Conservation (phyloP, 2,888 invertebrate species). For the Girardia tigrina region DNA sequence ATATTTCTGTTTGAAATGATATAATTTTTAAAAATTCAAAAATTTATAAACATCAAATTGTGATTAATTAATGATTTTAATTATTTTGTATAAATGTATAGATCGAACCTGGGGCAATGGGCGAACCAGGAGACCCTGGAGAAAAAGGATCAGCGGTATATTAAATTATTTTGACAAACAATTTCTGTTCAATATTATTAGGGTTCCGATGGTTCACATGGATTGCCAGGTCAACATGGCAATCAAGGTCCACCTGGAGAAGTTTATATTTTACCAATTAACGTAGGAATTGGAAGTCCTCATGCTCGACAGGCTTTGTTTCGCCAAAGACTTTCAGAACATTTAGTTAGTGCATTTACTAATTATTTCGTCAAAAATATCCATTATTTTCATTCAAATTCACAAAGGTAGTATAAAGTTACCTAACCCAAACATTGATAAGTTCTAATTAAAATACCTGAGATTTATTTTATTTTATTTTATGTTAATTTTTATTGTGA, state of each 20-base stretch:
- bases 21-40: no score
- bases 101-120: neutral
- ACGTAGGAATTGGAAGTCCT: neutral
- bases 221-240: neutral
- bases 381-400: no score
- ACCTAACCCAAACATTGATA: no score
- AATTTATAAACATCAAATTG: no score
- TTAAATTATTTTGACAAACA: neutral
- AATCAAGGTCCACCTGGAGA: conserved; percentile 6
- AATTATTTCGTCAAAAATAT: no score
- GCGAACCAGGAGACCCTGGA: neutral
- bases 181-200: neutral
- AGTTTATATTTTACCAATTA: neutral
- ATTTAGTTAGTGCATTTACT: neutral
- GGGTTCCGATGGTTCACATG: neutral
- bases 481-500: no score
- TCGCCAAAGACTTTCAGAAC: neutral
- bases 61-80: no score
- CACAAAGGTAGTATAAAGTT: no score
- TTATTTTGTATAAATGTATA: no score
- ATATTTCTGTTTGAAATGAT: no score
- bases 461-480: no score
- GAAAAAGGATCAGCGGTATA: neutral
- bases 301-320: neutral
- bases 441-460: no score